phyloP scores from a whole-genome alignment of 92 coral and sea anemone species.

The Epizoanthus illoricatus region DNA sequence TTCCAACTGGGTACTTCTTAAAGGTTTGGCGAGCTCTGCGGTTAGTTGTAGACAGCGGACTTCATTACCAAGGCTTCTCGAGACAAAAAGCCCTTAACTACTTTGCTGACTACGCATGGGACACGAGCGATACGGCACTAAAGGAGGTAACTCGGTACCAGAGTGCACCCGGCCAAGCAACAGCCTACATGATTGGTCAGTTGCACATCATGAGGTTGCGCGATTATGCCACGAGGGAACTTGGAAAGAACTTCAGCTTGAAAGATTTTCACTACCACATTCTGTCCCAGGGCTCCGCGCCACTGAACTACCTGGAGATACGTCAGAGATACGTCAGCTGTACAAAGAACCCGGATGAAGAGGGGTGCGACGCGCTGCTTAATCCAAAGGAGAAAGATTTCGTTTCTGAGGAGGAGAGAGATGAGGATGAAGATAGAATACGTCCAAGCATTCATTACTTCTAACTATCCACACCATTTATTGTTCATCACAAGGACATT shows the following conservation, averaged over 20 bases:
- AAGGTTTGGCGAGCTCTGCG: conserved; percentile 95
- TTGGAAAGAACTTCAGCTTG: conserved; percentile 63
- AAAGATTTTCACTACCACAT: conserved; percentile 89
- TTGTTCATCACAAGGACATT: too few relatives aligned
- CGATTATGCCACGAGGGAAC: conserved; percentile 51
- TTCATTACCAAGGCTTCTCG: conserved; percentile 75
- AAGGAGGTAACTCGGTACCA: conserved; percentile 91
- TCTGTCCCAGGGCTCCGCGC: conserved; percentile 85
- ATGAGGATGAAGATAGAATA: too few relatives aligned
- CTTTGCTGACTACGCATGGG: conserved; percentile 84
- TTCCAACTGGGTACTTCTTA: too few relatives aligned
- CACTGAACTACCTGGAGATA: conserved; percentile 68
- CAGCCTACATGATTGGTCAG: conserved; percentile 91
- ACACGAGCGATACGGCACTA: conserved; percentile 59
- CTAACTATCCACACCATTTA: too few relatives aligned
- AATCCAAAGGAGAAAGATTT: conserved; percentile 37
- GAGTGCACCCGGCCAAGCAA: conserved; percentile 88
- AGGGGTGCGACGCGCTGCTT: conserved; percentile 70
- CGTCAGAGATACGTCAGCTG: conserved; percentile 70
- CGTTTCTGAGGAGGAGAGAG: too few relatives aligned
- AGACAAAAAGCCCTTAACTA: conserved; percentile 61
- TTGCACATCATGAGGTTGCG: conserved; percentile 72
- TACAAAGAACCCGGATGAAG: conserved; percentile 47
- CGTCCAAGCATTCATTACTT: too few relatives aligned
- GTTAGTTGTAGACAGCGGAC: conserved; percentile 79